Conservation (phyloP, 2,888 invertebrate genomes). For the Philopedon plagiatum region DNA sequence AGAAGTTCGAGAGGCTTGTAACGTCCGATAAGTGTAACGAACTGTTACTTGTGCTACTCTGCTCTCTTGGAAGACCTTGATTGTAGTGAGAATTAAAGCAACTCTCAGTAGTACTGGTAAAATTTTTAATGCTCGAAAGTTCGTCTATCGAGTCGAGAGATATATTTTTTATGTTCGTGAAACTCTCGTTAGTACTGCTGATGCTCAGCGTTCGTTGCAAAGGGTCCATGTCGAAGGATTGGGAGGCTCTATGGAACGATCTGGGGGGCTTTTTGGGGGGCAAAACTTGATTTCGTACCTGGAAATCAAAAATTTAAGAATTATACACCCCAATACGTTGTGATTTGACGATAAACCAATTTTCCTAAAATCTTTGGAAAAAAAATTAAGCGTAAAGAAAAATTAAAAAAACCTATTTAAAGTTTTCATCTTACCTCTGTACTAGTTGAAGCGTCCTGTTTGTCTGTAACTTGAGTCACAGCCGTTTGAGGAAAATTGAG, state of each 20-base stretch:
- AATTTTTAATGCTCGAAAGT: constrained; percentile 63
- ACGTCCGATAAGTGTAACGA: constrained; percentile 39
- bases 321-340: too few species aligned
- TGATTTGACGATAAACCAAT: too few species aligned
- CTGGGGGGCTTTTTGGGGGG: constrained; percentile 70
- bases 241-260: constrained; percentile 62
- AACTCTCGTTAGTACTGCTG: constrained; percentile 63
- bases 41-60: constrained; percentile 38
- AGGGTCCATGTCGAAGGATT: constrained; percentile 40
- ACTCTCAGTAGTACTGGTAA: constrained; percentile 61
- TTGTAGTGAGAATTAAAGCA: constrained; percentile 66
- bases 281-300: constrained; percentile 43
- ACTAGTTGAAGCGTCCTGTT: constrained; percentile 72
- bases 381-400: too few species aligned
- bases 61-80: constrained; percentile 32
- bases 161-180: constrained; percentile 66
- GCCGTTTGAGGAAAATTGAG: constrained; percentile 63
- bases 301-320: constrained; percentile 25
- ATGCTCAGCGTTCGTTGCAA: constrained; percentile 65
- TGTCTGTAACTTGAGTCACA: constrained; percentile 63
- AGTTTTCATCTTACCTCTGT: constrained; percentile 72
- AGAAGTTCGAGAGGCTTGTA: constrained; percentile 31
- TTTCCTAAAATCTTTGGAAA: too few species aligned
- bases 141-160: constrained; percentile 67
- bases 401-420: not conserved